Percentiles rank a stretch among this genome's conserved stretches.
These are phyloP conservation scores for Agriopis marginaria DNA, from an alignment of 2,888 invertebrate species.

Conservation along the genomic window DNA sequence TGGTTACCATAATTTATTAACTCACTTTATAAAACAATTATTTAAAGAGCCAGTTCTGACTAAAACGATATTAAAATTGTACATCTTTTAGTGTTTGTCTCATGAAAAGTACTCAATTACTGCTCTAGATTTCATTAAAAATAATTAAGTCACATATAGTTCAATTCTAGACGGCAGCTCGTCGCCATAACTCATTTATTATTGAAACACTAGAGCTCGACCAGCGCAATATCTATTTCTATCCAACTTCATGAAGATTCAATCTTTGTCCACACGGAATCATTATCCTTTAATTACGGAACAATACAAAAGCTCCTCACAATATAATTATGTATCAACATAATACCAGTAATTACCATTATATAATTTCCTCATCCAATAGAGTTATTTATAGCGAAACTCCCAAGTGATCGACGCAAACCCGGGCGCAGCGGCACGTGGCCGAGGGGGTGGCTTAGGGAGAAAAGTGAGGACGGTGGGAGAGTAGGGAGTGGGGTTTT, in stretches of 20 bases:
- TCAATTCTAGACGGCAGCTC: conserved; percentile 7
- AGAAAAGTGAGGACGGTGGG: conserved; percentile 39
- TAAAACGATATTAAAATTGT: too few relatives aligned
- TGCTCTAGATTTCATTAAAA: background rate
- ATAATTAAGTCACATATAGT: background rate
- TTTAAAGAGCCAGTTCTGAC: too few relatives aligned
- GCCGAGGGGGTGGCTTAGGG: conserved; percentile 45
- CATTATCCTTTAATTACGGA: background rate
- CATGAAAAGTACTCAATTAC: background rate
- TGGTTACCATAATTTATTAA: too few relatives aligned
- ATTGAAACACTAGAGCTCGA: conserved; percentile 20
- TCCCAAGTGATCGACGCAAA: conserved; percentile 44
- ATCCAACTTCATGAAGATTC: background rate
- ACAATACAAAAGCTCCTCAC: background rate
- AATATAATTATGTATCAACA: conserved; percentile 4
- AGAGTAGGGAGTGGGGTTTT: conserved; percentile 52
- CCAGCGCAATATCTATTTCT: conserved; percentile 27
- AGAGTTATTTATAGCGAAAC: conserved; percentile 22
- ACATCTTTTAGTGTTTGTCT: too few relatives aligned
- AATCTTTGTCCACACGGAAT: background rate
- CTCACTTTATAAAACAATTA: too few relatives aligned
- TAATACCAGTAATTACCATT: background rate
- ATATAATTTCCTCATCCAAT: conserved; percentile 20
- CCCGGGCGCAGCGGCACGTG: conserved; percentile 62
- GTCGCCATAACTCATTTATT: conserved; percentile 21